These are phyloP conservation scores for Rousettus madagascariensis DNA, from an alignment of 2,797 vertebrate genomes.

Conservation along the genomic window DNA sequence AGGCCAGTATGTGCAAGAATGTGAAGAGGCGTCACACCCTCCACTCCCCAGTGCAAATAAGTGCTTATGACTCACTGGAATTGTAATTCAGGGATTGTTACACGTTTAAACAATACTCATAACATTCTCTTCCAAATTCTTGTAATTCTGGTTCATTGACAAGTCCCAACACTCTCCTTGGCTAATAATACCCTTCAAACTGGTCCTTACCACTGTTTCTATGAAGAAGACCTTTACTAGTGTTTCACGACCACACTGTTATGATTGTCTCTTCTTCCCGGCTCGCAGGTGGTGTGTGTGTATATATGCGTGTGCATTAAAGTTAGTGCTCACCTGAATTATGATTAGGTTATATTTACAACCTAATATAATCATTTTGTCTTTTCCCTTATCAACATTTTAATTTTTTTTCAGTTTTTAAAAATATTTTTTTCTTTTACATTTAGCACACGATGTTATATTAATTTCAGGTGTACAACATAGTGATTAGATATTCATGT, in stretches of 20 bases:
- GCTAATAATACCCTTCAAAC: not conserved
- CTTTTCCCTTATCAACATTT: not conserved
- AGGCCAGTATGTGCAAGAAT: not conserved
- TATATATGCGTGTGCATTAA: not conserved
- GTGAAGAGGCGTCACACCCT: not conserved
- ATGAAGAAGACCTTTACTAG: not conserved
- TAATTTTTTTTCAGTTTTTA: not conserved
- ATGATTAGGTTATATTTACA: not conserved
- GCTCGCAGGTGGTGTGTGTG: not conserved
- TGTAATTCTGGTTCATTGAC: not conserved
- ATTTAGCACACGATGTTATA: not conserved
- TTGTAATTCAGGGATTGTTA: slow-evolving; percentile 59
- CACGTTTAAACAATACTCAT: slow-evolving; percentile 48
- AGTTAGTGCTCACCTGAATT: not conserved
- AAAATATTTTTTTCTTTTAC: not conserved
- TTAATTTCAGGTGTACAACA: not conserved
- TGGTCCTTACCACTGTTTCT: not conserved
- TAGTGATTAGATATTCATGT: not conserved
- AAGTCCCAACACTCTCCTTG: not conserved
- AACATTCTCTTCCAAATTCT: slow-evolving; percentile 44
- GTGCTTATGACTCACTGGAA: slow-evolving; percentile 45
- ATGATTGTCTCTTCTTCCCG: not conserved
- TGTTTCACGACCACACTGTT: not conserved
- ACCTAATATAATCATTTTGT: not conserved
- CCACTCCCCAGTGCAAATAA: not conserved